Evolutionary conservation across 2,113 vertebrate genomes (phyloP), one percentile per base, ranked within the genome.

Genomic region (Lophius piscatorius): DNA sequence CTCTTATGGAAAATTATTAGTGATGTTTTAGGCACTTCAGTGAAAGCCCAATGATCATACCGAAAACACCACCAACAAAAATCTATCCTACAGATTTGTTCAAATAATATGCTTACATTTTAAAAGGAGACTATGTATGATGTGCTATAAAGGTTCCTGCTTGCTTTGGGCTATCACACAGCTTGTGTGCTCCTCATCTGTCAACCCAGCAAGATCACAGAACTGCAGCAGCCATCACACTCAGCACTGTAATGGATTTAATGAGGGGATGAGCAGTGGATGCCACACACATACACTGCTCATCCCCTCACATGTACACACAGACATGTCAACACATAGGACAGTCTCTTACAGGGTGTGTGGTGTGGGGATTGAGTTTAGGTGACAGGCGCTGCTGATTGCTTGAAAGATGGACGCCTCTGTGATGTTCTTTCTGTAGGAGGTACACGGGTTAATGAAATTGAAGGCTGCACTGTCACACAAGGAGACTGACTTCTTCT

Each of bases 211-310:
- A 39, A 70, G 58, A 81, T 84, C 77, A 74, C 66, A 82, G 50
- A 58, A 85, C 70, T 69, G 79, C 75, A 84, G 82, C 76, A 74
- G 45, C 80, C 82, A 79, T 89, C 85, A 90, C 74, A 80, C 68
- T 63, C 75, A 34, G 65, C 14, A 10, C 47, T 70, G 49, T 87
- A 89, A 90, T 89, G 76, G 75, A 76, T 81, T 81, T 88, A 88
- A 90, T 87, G 80, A 86, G 81, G 63, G 78, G 67, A 61, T 80
- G 70, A 74, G 67, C 64, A 45, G 64, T 42, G 54, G 61, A 75
- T 82, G 74, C 73, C 76, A 61, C 71, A 69, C 57, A 64, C 61
- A 74, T 10, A 70, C 74, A 76, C 61, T 61, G 60, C 45, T 51
- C 74, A 74, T 70, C 59, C 10, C 2, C 39, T 20, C 39, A 41